Evolutionary conservation across 2,113 vertebrate species (phyloP), one percentile per base, ranked within the genome.

Genomic region (Coryphaenoides rupestris): DNA sequence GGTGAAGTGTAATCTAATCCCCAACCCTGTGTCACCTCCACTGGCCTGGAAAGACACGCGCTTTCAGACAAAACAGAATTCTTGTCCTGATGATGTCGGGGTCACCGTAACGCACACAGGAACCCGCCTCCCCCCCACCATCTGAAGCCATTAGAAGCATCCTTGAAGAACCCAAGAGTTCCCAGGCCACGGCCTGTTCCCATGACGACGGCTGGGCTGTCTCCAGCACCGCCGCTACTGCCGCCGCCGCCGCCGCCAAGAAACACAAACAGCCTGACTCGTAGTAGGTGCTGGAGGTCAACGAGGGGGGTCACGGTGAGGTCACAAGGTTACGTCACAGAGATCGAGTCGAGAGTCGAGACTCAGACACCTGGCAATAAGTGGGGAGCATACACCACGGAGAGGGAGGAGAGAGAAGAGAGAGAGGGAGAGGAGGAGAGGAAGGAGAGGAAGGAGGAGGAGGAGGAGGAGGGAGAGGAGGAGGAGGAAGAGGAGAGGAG

Each of bases 201-300:
- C 50, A 55, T 55, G 50, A 17, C 19, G 50, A 24, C 26, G 22
- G 23, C 61, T 54, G 26, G 49, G 10, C 26, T 28, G 23, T 40
- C 47, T 63, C 49, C 26, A 28, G 28, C 50, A 19, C 49, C 47
- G 3, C n/a, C n/a, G n/a, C n/a, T n/a, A n/a, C n/a, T n/a, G n/a
- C n/a, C n/a, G n/a, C n/a, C n/a, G n/a, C n/a, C n/a, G n/a, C 26
- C 33, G 19, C 19, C n/a, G 17, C 49, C 22, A 62, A 62, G n/a
- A 23, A 28, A 62, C 60, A 19, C 60, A 62, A 62, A 62, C 23
- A 19, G 24, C 46, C n/a, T 22, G 23, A 19, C 49, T 63, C 10
- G 12, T 6, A n/a, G n/a, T n/a, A 15, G 26, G 61, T 26, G 50
- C 4, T 26, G 54, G 23, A 54, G 61, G 61, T 63, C 19, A 40